Evolutionary conservation across 2,888 invertebrate species (phyloP).

Genomic region (Campoplex capitator): DNA sequence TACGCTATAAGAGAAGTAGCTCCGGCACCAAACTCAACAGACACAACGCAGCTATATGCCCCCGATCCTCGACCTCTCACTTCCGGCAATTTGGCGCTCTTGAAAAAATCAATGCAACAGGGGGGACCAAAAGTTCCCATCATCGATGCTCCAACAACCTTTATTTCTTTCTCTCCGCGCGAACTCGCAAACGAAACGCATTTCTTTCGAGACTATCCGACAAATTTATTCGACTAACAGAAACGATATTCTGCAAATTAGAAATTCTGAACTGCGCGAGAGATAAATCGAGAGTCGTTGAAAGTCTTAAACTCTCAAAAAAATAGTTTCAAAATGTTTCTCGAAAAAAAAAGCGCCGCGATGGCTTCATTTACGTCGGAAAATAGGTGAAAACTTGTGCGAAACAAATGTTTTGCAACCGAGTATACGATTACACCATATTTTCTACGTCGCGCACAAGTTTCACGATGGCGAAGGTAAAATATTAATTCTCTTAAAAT

Average conservation of each 20-base stretch:
- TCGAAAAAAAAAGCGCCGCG: background rate
- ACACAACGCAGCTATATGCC: conserved; percentile 43
- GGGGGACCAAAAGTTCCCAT: conserved; percentile 75
- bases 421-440: background rate
- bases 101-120: conserved; percentile 79
- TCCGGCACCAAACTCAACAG: conserved; percentile 43
- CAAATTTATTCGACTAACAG: background rate
- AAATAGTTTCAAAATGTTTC: background rate
- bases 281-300: no score
- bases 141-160: conserved; percentile 58
- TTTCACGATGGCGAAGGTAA: background rate
- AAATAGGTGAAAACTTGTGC: background rate
- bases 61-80: conserved; percentile 77
- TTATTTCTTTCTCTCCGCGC: conserved; percentile 42
- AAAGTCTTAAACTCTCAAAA: no score
- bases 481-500: conserved; percentile 3
- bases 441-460: background rate
- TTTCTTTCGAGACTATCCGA: background rate
- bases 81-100: conserved; percentile 81
- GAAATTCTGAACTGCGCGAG: no score
- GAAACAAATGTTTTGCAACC: conserved; percentile 15
- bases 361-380: background rate
- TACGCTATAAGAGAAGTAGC: conserved; percentile 16
- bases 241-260: background rate
- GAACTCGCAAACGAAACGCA: background rate